phyloP scores from a whole-genome alignment of 30 jellyfish, hydroid and myxozoan genomes.

The Cassiopea xamachana region DNA sequence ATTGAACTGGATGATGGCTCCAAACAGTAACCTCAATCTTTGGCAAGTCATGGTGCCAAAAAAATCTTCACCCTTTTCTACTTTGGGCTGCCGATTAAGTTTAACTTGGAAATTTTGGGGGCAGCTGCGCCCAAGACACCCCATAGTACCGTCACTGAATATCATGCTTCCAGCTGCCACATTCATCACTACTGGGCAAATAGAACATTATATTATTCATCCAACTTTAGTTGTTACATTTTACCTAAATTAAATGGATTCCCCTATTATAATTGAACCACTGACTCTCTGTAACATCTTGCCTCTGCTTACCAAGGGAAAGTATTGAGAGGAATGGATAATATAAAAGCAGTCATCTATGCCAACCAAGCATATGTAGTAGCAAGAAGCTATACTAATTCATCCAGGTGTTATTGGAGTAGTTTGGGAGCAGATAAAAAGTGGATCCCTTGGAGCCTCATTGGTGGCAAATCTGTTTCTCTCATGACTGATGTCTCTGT shows the following conservation, averaged over 20 bases:
- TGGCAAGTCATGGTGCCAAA: too few species aligned
- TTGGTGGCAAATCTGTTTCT: conserved; percentile 78
- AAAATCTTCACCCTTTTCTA: too few species aligned
- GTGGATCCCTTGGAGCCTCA: conserved; percentile 65
- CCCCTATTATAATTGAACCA: neutral
- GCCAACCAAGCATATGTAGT: conserved; percentile 49
- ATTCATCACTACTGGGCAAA: too few species aligned
- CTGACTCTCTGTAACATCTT: neutral
- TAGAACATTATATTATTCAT: too few species aligned
- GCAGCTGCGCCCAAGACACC: too few species aligned
- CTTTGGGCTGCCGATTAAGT: too few species aligned
- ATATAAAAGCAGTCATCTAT: conserved; percentile 53
- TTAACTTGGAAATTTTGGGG: too few species aligned
- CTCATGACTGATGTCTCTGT: conserved; percentile 86
- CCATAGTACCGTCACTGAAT: too few species aligned
- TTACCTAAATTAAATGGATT: neutral
- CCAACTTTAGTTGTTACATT: too few species aligned
- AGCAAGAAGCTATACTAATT: conserved; percentile 78
- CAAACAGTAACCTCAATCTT: too few species aligned
- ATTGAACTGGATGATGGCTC: too few species aligned
- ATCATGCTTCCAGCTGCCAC: too few species aligned
- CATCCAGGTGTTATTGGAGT: conserved; percentile 81
- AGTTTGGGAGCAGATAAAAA: conserved; percentile 22
- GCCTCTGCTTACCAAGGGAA: conserved; percentile 38
- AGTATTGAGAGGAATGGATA: conserved; percentile 65